Evolutionary conservation across 2,888 invertebrate species (phyloP).

Genomic region (Ypsolopha scabrella): DNA sequence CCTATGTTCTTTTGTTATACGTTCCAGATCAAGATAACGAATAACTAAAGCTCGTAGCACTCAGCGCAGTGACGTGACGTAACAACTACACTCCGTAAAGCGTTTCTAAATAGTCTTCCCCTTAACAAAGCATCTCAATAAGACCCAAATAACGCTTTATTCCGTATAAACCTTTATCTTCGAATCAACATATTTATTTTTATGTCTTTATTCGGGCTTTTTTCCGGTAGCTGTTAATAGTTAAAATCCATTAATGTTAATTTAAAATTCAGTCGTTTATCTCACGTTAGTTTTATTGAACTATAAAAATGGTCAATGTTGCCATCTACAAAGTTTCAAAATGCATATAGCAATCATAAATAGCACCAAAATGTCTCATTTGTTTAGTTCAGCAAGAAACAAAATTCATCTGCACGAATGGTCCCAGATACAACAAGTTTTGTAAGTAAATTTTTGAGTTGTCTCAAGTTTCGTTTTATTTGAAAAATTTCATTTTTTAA

Average conservation of each 20-base stretch:
- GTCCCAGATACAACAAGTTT: too few species aligned
- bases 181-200: constrained; percentile 65
- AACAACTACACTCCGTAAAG: background rate
- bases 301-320: constrained; percentile 14
- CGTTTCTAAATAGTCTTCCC: constrained; percentile 12
- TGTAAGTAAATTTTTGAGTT: too few species aligned
- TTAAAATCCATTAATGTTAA: constrained; percentile 63
- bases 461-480: too few species aligned
- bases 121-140: constrained; percentile 34
- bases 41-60: too few species aligned
- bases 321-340: too few species aligned
- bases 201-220: constrained; percentile 61
- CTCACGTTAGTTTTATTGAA: constrained; percentile 56
- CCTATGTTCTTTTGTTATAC: too few species aligned
- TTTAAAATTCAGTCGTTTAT: constrained; percentile 59
- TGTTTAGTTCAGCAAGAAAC: too few species aligned
- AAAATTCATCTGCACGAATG: too few species aligned
- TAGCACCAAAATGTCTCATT: too few species aligned
- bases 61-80: background rate
- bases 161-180: constrained; percentile 51
- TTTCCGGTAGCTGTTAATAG: constrained; percentile 68
- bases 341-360: too few species aligned
- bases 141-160: constrained; percentile 36
- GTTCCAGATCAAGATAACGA: too few species aligned
- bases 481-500: too few species aligned